Conservation (phyloP, 2,113 vertebrate genomes). For the Gavia stellata region DNA sequence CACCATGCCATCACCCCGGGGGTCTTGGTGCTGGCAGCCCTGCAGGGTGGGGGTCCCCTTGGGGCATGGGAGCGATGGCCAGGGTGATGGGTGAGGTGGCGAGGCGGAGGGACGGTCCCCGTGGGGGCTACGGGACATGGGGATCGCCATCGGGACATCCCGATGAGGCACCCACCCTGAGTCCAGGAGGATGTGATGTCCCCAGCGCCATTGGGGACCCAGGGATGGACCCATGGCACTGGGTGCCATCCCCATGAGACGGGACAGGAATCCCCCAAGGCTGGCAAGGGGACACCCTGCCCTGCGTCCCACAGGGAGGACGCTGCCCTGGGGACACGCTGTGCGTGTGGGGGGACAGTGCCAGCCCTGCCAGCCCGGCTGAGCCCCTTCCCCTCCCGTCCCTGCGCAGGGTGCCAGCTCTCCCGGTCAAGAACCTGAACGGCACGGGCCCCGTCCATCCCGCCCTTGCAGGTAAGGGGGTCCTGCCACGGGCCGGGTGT, state of each 20-base stretch:
- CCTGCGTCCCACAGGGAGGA: accelerated
- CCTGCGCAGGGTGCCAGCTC: constrained; percentile 84
- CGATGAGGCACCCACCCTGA: accelerated
- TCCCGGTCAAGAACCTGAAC: constrained; percentile 95
- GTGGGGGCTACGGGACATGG: accelerated
- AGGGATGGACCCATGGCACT: not conserved
- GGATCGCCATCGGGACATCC: accelerated
- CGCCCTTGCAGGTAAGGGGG: constrained; percentile 85
- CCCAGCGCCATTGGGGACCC: accelerated
- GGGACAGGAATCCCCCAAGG: not conserved
- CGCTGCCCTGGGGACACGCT: not conserved
- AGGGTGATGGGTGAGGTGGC: not conserved
- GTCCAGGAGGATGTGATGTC: not conserved
- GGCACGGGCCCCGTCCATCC: constrained; percentile 91
- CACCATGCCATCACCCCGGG: accelerated
- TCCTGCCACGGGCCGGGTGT: accelerated
- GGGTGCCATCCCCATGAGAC: not conserved
- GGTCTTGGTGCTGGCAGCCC: not conserved
- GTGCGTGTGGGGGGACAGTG: accelerated
- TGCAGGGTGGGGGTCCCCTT: not conserved
- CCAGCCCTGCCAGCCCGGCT: not conserved
- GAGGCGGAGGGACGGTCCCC: accelerated
- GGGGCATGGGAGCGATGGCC: not conserved
- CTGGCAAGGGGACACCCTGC: not conserved
- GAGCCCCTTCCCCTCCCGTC: not conserved